These are phyloP conservation scores for Buathra laborator DNA, from an alignment of 2,888 invertebrate species.

Conservation along the genomic window DNA sequence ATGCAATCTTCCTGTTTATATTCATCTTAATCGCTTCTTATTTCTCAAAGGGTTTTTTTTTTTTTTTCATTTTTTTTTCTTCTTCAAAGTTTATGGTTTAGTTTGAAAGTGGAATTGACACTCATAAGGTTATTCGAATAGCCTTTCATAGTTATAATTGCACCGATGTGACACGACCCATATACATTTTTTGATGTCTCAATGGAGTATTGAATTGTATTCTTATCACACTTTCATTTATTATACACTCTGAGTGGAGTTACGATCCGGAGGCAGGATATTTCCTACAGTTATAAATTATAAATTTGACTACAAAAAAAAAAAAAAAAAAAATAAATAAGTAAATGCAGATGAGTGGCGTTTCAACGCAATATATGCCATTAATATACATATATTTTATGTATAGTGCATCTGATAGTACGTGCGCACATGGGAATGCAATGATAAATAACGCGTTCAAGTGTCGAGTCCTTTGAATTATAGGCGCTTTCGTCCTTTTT, in stretches of 20 bases:
- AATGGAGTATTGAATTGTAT: conserved; percentile 70
- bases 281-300: conserved; percentile 55
- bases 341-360: conserved; percentile 75
- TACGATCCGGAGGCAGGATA: conserved; percentile 65
- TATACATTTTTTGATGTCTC: conserved; percentile 76
- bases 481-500: conserved; percentile 41
- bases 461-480: conserved; percentile 56
- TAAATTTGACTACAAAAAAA: conserved; percentile 67
- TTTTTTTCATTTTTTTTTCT: conserved; percentile 72
- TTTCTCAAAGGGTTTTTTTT: conserved; percentile 68
- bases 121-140: conserved; percentile 85
- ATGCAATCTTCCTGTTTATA: conserved; percentile 73
- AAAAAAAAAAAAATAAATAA: conserved; percentile 27
- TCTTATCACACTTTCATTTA: conserved; percentile 68
- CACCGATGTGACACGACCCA: conserved; percentile 81
- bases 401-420: conserved; percentile 54
- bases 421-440: conserved; percentile 49
- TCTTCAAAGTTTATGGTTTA: conserved; percentile 82
- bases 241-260: conserved; percentile 62
- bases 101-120: conserved; percentile 85
- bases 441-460: conserved; percentile 56
- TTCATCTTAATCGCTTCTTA: conserved; percentile 65
- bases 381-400: conserved; percentile 62
- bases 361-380: conserved; percentile 73
- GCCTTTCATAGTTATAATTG: conserved; percentile 83